Evolutionary conservation across 1,140 invertebrate genomes (phyloP), one percentile per base, ranked within the genome.

Genomic region (Neuroterus valhalla): DNA sequence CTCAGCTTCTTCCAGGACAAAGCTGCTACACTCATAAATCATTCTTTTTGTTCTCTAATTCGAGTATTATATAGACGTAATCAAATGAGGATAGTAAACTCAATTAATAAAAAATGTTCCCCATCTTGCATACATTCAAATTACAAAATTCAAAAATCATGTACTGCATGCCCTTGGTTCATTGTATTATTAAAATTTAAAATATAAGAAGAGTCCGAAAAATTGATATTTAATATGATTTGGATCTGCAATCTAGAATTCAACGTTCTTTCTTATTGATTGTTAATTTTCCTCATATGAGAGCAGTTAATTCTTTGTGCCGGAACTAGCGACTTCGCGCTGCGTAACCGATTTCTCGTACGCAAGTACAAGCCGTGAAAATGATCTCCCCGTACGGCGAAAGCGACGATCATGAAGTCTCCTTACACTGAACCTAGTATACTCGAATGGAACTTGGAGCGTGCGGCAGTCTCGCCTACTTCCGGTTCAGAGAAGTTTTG

Each of bases 261-360:
- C 45, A 44, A 62, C 43, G 26, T 55, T 44, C 38, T 45, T 44
- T 44, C 46, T n/a, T 26, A 23, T 31, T n/a, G 44, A 66, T 6
- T 50, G 10, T 19, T 26, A 31, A 48, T 70, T 26, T 31, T 50
- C 68, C 23, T 21, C 11, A 48, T 70, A 23, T 31, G 15, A 17
- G 5, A n/a, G 26, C 68, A 14, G 43, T 23, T 31, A 46, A 70
- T 44, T 19, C 14, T 46, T 69, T 46, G 42, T 76, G 66, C 80
- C 78, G 80, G 80, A 82, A 82, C 75, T 83, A 72, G 71, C 73
- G 19, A 66, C 75, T 45, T 72, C 44, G 71, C 73, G 72, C n/a
- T 50, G 75, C 70, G 79, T 83, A 80, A 83, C 80, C 79, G 78
- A 84, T 84, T 84, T 84, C 80, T 79, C 79, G 73, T 66, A 71